Percentiles rank a stretch among this genome's conserved stretches.
phyloP scores from a whole-genome alignment of 1,140 invertebrate genomes.

The Diorhabda carinulata region DNA sequence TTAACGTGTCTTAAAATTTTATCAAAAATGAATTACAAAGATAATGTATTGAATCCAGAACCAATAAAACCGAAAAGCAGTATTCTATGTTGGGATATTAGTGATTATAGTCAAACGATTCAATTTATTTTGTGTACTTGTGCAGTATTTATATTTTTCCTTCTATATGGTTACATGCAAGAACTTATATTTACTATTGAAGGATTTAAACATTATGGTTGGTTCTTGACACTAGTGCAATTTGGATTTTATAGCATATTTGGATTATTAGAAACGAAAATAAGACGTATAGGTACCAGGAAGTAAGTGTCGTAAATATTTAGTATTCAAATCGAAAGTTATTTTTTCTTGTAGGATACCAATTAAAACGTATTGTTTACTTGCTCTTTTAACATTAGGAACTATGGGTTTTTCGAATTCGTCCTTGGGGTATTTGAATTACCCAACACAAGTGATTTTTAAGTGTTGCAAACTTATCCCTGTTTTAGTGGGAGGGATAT shows the following conservation, averaged over 20 bases:
- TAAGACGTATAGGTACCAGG: conserved; percentile 61
- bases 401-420: conserved; percentile 97
- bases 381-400: conserved; percentile 84
- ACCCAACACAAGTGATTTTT: conserved; percentile 91
- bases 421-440: conserved; percentile 92
- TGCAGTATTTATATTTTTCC: conserved; percentile 82
- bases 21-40: not conserved
- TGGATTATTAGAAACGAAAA: conserved; percentile 69
- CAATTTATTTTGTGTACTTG: conserved; percentile 75
- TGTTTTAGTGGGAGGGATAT: conserved; percentile 84
- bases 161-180: conserved; percentile 90
- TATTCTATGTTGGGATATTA: conserved; percentile 73
- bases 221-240: conserved; percentile 90
- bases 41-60: conserved; percentile 25
- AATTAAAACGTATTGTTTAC: conserved; percentile 70
- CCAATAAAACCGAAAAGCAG: conserved; percentile 50
- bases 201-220: conserved; percentile 84
- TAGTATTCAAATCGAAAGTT: not conserved
- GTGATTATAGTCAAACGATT: conserved; percentile 56
- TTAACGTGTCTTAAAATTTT: too few relatives aligned
- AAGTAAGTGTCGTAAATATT: conserved; percentile 54
- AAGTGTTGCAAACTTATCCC: conserved; percentile 97
- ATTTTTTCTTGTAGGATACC: conserved; percentile 71
- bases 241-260: conserved; percentile 84
- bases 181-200: conserved; percentile 88